Evolutionary conservation across 2,888 invertebrate genomes (phyloP), one percentile per base, ranked within the genome.

Genomic region (Euplexia lucipara): DNA sequence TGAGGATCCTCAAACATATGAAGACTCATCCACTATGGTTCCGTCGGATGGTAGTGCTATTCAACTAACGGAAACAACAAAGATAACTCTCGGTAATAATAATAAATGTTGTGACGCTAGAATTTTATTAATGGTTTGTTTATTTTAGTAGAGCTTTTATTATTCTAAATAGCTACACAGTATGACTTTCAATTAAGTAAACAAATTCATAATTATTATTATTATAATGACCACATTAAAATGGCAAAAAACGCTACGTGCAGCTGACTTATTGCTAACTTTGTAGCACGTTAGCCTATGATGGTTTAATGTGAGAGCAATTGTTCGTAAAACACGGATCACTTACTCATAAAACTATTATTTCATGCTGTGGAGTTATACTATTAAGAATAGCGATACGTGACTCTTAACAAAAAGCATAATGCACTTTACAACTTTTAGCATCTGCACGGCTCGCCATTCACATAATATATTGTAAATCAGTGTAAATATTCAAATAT

Each of bases 81-180:
- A 39, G 14, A 45, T 37, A 22, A 12, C 44, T 14, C 41, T 59
- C 16, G 75, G 75, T 75, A 75, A 75, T 72, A 44, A 47, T 51
- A 62, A 64, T 64, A 49, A 61, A 61, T 64, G 8, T 62, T 54
- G 35, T 68, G n/a, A 22, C 22, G 44, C 48, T 76, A 49, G 9
- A 9, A 32, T n/a, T n/a, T n/a, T n/a, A n/a, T 42, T 58, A 54
- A 48, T 32, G n/a, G 4, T 30, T 45, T 53, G 14, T 51, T 49
- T 44, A 37, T 67, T 44, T 52, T 41, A 4, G 44, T 52, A 71
- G 37, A 26, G 71, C 62, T 72, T 71, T 51, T 34, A 22, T 30
- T 35, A 32, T 34, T 54, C 6, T 39, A 52, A 22, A 53, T 66
- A 66, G 32, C 56, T 56, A 41, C 75, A 67, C 71, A 75, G 48